Conservation (phyloP, 2,888 invertebrate species). For the Trachelus tabidus region DNA sequence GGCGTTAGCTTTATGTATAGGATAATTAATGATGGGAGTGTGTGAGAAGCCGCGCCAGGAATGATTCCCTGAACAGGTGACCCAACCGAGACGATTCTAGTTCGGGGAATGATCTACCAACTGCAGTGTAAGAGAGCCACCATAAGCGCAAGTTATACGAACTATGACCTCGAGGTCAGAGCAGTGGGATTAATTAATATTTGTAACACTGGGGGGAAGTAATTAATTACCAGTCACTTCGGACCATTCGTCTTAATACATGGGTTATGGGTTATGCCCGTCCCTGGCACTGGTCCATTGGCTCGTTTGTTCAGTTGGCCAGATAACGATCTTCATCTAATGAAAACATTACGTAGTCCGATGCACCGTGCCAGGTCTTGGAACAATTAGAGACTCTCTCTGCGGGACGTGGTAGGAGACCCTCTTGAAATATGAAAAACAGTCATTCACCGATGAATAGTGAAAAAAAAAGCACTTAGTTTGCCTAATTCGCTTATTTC, state of each 20-base stretch:
- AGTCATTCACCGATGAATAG: no score
- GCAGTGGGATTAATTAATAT: conserved; percentile 54
- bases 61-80: conserved; percentile 31
- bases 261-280: conserved; percentile 23
- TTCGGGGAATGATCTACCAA: background rate
- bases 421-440: no score
- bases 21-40: conserved; percentile 27
- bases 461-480: no score
- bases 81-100: background rate
- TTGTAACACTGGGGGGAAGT: conserved; percentile 49
- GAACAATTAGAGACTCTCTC: no score
- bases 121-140: background rate
- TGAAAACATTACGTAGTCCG: conserved; percentile 46
- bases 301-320: conserved; percentile 39
- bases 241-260: conserved; percentile 50
- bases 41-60: conserved; percentile 26
- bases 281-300: conserved; percentile 25
- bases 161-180: background rate
- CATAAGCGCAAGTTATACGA: background rate
- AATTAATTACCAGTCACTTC: conserved; percentile 48
- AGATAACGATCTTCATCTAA: conserved; percentile 52
- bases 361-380: no score
- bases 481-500: no score
- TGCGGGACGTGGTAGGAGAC: no score
- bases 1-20: background rate